Percentiles rank a stretch among this genome's conserved stretches.
phyloP scores from a whole-genome alignment of 2,797 vertebrate species.

The Australoheros facetus region DNA sequence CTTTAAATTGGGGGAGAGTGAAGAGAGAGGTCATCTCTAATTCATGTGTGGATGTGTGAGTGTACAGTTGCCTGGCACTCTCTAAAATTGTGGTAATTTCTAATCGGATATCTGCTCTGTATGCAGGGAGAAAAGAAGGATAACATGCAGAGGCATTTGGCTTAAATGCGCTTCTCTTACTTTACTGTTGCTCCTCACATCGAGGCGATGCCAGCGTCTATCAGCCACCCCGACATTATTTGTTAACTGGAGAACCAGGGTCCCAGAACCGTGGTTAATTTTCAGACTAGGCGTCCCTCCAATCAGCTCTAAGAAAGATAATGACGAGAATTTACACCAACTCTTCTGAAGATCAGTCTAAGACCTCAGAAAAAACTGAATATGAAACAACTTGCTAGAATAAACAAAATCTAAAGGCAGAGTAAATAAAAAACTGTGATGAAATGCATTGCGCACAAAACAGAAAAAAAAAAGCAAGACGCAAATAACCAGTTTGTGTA shows the following conservation, averaged over 20 bases:
- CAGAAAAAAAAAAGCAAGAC: background rate
- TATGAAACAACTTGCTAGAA: background rate
- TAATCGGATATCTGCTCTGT: background rate
- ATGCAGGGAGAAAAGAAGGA: background rate
- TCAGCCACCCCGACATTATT: constrained; percentile 80
- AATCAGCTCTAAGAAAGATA: constrained; percentile 77
- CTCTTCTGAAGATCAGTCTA: background rate
- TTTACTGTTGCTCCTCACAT: constrained; percentile 84
- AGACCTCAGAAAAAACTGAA: background rate
- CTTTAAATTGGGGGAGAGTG: constrained; percentile 69
- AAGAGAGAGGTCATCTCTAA: constrained; percentile 36
- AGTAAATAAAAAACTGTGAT: constrained; percentile 17
- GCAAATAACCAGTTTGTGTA: constrained; percentile 21
- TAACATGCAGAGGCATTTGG: background rate
- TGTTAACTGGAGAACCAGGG: constrained; percentile 81
- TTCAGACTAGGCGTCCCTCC: constrained; percentile 82
- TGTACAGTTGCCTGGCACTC: background rate
- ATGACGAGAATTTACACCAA: background rate
- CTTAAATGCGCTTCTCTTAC: constrained; percentile 61
- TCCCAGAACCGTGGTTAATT: constrained; percentile 84
- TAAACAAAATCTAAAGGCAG: constrained; percentile 16
- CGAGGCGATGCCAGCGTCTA: constrained; percentile 86
- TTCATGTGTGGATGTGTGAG: constrained; percentile 7
- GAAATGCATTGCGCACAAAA: constrained; percentile 21
- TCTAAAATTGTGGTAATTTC: background rate